Base-by-base conservation (phyloP, 1,140 invertebrate genomes). In the Nebria ingens region DNA sequence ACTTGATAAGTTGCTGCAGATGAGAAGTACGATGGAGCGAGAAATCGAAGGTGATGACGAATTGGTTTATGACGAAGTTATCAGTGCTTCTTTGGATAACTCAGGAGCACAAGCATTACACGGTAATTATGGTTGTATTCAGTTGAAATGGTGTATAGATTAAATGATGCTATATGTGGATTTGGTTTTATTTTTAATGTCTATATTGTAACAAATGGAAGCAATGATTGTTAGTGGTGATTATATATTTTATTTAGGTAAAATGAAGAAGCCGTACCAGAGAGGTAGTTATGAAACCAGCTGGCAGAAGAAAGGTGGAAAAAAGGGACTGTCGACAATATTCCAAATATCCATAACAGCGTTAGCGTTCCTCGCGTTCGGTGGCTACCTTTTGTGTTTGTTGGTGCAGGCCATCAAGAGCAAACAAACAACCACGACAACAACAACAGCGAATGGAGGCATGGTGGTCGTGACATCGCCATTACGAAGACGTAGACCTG, bases 291-390 rank as follows among this genome's bases (percentile, higher is more conserved):
- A 63, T 71, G 57, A 72, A 58, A 56, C 55, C 75, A 64, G 71
- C 77, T 64, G 76, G 76, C 59, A 65, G 76, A 66, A 56, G 80
- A 77, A 69, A 64, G 60, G 68, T 63, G 61, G 68, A 68, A 66
- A 75, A 60, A 66, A 72, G 64, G 66, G 73, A 62, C 61, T 84
- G 56, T 83, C 79, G 52, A 84, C 78, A 64, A 78, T 85, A 59
- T 85, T 89, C 61, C 80, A 87, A 50, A 71, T 85, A 19, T 81
- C 85, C 0, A 73, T 89, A 2, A 87, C 86, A 0, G 79, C 84
- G 0, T 67, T 89, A 13, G 81, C 87, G 0, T 89, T 89, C 67
- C 65, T 88, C 1, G 86, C 86, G 0, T 89, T 89, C 60, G 86
- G 85, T 9, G 87, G 86, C 4, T 89, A 89, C 65, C 67, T 89